Conservation (phyloP, 2,113 vertebrate genomes). For the Coracopsis vasa region DNA sequence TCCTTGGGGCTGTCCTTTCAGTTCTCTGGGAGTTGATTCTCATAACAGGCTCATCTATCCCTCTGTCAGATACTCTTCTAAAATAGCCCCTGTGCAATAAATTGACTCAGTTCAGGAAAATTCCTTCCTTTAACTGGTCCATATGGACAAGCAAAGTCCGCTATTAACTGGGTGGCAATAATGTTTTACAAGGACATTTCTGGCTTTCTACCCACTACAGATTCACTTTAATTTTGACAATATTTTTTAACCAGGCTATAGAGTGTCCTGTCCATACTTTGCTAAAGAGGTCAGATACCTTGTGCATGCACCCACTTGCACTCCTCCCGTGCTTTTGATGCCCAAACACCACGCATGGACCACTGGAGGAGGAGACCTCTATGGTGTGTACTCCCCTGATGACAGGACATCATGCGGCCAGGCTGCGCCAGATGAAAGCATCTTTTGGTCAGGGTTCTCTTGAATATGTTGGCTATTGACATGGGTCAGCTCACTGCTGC, state of each 20-base stretch:
- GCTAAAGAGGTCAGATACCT: not conserved
- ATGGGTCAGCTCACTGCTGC: not conserved
- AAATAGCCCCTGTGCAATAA: constrained; percentile 9
- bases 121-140: not conserved
- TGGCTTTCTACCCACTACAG: not conserved
- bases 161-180: not conserved
- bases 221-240: not conserved
- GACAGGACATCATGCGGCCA: not conserved
- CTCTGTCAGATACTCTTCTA: constrained; percentile 34
- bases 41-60: constrained; percentile 29
- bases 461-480: not conserved
- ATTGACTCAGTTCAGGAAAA: constrained; percentile 15
- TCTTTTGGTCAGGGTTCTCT: not conserved
- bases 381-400: not conserved
- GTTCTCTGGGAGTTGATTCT: constrained; percentile 51
- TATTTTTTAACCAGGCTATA: constrained; percentile 3
- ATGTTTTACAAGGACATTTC: constrained; percentile 5
- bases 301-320: not conserved
- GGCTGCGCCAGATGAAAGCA: not conserved
- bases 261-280: not conserved
- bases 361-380: not conserved
- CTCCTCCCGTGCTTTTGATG: not conserved
- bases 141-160: not conserved
- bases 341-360: not conserved
- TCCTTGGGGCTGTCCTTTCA: constrained; percentile 51